phyloP scores from a whole-genome alignment of 2,113 vertebrate genomes.

The Orientallactaga bullata region DNA sequence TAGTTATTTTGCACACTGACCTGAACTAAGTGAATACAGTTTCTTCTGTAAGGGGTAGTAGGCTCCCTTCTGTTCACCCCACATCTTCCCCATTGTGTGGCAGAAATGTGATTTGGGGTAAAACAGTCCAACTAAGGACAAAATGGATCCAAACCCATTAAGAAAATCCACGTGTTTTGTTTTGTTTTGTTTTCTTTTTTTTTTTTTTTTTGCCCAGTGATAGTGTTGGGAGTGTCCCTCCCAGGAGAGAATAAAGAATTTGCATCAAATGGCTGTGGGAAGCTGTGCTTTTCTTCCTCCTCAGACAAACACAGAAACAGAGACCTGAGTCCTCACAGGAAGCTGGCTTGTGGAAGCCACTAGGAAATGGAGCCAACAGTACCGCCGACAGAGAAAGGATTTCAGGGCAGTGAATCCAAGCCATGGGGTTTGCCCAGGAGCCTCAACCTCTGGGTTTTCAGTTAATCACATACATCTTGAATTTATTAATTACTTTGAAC shows the following conservation, averaged over 20 bases:
- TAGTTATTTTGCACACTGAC: background rate
- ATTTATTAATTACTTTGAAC: background rate
- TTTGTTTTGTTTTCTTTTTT: too few relatives aligned
- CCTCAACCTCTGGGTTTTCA: background rate
- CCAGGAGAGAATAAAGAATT: background rate
- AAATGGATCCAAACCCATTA: background rate
- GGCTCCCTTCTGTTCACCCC: background rate
- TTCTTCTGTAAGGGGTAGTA: background rate
- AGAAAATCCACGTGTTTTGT: background rate
- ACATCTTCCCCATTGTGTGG: background rate
- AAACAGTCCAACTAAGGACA: background rate
- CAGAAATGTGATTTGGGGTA: background rate
- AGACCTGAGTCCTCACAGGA: background rate
- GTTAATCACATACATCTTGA: background rate
- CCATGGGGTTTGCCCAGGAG: background rate
- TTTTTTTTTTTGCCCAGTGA: background rate
- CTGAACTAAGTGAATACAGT: background rate
- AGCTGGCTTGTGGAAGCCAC: background rate
- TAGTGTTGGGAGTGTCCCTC: background rate
- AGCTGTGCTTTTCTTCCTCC: background rate
- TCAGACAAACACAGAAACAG: background rate
- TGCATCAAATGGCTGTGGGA: background rate
- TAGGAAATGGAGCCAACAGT: background rate
- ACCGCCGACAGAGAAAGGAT: background rate
- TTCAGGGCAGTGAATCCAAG: background rate